A percentile compares a stretch with the other conserved stretches of the same genome.
Conservation (phyloP, 2,113 vertebrate species). For the Phyllostomus discolor region DNA sequence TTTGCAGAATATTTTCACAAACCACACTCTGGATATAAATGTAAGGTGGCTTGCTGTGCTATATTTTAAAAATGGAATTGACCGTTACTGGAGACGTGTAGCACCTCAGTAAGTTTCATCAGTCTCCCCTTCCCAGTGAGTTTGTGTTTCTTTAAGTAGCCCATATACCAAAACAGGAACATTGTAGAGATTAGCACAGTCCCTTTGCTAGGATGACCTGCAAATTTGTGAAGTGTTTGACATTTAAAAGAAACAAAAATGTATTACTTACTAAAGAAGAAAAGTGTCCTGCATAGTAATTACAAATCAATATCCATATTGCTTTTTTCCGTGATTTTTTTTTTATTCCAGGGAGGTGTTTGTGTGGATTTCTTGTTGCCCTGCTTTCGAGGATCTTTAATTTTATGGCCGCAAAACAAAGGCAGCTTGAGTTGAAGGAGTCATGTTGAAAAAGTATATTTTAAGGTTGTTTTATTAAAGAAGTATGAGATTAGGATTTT, state of each 20-base stretch:
- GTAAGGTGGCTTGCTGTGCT: conserved; percentile 97
- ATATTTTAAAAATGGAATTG: conserved; percentile 99
- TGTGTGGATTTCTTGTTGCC: background rate
- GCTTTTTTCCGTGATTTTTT: background rate
- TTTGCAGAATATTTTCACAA: conserved; percentile 95
- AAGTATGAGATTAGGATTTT: background rate
- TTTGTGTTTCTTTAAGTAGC: background rate
- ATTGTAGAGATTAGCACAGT: background rate
- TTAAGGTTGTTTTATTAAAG: background rate
- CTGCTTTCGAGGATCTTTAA: background rate
- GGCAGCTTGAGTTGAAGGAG: background rate
- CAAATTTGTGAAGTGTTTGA: background rate
- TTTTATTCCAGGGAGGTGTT: background rate
- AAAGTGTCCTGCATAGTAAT: background rate
- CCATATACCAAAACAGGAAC: background rate
- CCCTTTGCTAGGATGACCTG: background rate
- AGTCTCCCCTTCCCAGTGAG: background rate
- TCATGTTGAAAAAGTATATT: background rate
- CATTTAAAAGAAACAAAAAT: background rate
- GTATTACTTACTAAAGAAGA: background rate
- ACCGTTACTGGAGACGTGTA: conserved; percentile 97
- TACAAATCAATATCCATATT: background rate
- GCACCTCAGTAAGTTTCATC: conserved; percentile 92
- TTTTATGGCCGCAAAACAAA: background rate
- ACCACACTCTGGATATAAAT: conserved; percentile 95